These are phyloP conservation scores for Eristalis pertinax DNA, from an alignment of 2,888 invertebrate species.

Conservation along the genomic window DNA sequence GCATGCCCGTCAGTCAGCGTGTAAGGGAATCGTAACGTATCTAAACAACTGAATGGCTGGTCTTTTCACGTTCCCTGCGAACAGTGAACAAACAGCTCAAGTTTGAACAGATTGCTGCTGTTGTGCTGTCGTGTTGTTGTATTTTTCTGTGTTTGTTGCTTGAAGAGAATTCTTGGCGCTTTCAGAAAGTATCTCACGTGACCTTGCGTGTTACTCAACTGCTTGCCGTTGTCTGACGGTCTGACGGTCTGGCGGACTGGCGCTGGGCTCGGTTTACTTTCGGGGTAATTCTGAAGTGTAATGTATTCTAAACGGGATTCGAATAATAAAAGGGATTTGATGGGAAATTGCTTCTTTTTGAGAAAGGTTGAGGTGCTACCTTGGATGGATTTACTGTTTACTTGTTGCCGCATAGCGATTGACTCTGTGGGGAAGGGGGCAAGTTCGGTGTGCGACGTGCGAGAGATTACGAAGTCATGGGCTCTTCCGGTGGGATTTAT, in stretches of 20 bases:
- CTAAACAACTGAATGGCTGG: not conserved
- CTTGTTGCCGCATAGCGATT: conserved; percentile 33
- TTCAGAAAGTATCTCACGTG: conserved; percentile 49
- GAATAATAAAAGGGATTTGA: conserved; percentile 47
- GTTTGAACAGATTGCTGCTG: conserved; percentile 22
- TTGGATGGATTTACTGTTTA: conserved; percentile 1
- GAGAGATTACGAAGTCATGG: not conserved
- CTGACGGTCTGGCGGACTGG: not conserved
- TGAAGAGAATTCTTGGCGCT: conserved; percentile 27
- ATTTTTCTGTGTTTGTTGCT: not conserved
- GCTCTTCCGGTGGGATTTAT: not conserved
- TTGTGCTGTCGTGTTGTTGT: not conserved
- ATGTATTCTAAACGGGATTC: conserved; percentile 24
- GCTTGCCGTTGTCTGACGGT: conserved; percentile 22
- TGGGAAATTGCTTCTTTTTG: conserved; percentile 40
- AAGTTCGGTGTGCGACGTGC: not conserved
- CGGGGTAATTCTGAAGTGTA: conserved; percentile 33
- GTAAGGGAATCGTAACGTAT: not conserved
- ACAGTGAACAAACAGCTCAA: conserved; percentile 3
- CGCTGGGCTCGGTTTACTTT: conserved; percentile 27
- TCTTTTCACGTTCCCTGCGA: not conserved
- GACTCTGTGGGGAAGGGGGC: not conserved
- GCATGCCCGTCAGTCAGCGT: conserved; percentile 1
- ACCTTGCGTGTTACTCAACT: conserved; percentile 66
- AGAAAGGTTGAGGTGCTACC: conserved; percentile 16